phyloP scores from a whole-genome alignment of 2,888 invertebrate species.

The Sarcophaga caerulescens region DNA sequence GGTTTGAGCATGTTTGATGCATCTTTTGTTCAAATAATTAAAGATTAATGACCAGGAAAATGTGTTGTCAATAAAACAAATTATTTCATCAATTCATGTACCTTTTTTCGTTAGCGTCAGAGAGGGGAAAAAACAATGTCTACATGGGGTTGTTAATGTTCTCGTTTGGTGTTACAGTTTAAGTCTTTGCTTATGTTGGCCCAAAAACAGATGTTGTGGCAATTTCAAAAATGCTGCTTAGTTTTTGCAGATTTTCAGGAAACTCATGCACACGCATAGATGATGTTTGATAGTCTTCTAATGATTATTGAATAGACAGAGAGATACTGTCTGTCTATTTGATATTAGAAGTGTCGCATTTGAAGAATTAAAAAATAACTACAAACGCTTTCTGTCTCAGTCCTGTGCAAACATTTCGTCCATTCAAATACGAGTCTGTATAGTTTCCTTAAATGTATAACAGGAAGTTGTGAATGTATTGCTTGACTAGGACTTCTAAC shows the following conservation, averaged over 20 bases:
- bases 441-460: too few relatives aligned
- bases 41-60: conserved; percentile 68
- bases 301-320: too few relatives aligned
- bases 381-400: too few relatives aligned
- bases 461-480: too few relatives aligned
- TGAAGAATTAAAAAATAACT: too few relatives aligned
- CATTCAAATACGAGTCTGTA: too few relatives aligned
- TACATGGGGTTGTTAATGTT: conserved; percentile 23
- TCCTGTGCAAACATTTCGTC: too few relatives aligned
- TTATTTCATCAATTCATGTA: conserved; percentile 61
- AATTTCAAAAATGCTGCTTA: neutral
- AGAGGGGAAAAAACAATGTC: neutral
- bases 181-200: neutral
- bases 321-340: too few relatives aligned
- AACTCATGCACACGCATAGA: too few relatives aligned
- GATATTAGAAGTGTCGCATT: too few relatives aligned
- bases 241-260: neutral
- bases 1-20: conserved; percentile 53
- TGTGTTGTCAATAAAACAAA: conserved; percentile 67
- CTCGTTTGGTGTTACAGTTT: conserved; percentile 29
- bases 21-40: conserved; percentile 63
- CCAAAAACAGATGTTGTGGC: conserved; percentile 59
- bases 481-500: too few relatives aligned
- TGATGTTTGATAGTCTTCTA: too few relatives aligned
- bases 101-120: conserved; percentile 34